Conservation (phyloP, 2,888 invertebrate genomes). For the Spilosoma lubricipeda region DNA sequence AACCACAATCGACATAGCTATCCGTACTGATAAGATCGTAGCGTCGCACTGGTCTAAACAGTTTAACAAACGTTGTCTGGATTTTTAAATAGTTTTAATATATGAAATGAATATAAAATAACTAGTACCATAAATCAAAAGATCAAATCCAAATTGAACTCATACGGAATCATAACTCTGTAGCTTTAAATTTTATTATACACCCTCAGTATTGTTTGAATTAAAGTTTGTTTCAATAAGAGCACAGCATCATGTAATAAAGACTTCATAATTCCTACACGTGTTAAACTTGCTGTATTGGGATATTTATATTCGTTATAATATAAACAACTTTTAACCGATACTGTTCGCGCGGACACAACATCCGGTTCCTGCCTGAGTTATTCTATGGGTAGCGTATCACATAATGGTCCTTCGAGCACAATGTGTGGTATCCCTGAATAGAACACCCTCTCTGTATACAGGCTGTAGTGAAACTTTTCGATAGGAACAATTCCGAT, state of each 20-base stretch:
- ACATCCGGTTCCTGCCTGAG: slow-evolving; percentile 21
- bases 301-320: slow-evolving; percentile 38
- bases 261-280: slow-evolving; percentile 5
- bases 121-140: background rate
- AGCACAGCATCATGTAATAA: background rate
- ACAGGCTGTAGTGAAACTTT: slow-evolving; percentile 10
- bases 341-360: slow-evolving; percentile 16
- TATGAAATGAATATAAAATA: too few relatives aligned
- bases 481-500: slow-evolving; percentile 41
- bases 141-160: too few relatives aligned
- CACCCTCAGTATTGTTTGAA: background rate
- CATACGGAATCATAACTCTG: too few relatives aligned
- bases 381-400: slow-evolving; percentile 7
- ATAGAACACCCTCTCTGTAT: slow-evolving; percentile 9
- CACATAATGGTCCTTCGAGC: slow-evolving; percentile 7
- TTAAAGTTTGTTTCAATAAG: background rate
- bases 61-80: background rate
- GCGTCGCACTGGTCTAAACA: background rate
- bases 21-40: background rate
- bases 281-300: slow-evolving; percentile 22
- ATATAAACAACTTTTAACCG: slow-evolving; percentile 34
- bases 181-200: background rate
- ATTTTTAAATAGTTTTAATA: background rate
- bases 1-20: background rate
- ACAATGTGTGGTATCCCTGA: slow-evolving; percentile 14